phyloP scores from a whole-genome alignment of 2,797 vertebrate species.

The Phoebastria nigripes region DNA sequence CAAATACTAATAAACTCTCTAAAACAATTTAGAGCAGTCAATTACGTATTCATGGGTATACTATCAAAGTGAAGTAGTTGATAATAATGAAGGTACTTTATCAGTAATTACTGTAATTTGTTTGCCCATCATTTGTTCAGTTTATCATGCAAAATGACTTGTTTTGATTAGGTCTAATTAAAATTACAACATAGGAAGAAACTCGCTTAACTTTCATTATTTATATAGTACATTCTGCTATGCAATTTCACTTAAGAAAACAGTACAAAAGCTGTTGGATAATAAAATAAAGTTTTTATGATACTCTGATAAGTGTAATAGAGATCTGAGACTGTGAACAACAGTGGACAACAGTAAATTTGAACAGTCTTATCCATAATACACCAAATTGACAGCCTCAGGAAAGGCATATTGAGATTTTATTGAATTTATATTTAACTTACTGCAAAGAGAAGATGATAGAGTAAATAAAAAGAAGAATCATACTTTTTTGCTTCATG shows the following conservation, averaged over 20 bases:
- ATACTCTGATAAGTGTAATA: background rate
- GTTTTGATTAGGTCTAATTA: conserved; percentile 35
- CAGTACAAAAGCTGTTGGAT: background rate
- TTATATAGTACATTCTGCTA: background rate
- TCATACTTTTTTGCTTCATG: background rate
- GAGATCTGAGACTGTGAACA: background rate
- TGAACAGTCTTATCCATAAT: background rate
- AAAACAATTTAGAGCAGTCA: background rate
- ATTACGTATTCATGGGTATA: background rate
- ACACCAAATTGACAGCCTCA: background rate
- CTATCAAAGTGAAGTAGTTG: background rate
- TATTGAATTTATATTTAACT: background rate
- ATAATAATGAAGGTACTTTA: conserved; percentile 25
- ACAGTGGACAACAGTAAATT: background rate
- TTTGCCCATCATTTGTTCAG: conserved; percentile 12
- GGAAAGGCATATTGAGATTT: background rate
- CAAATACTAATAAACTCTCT: background rate
- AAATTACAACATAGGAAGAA: background rate
- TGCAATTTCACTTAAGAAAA: background rate
- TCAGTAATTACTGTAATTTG: conserved; percentile 19
- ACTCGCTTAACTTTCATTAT: background rate
- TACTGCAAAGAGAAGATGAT: background rate
- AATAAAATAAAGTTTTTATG: background rate
- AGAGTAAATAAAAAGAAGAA: background rate
- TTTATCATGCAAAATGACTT: conserved; percentile 15